These are phyloP conservation scores for Myotis davidii DNA, from an alignment of 2,113 vertebrate genomes.

Conservation along the genomic window DNA sequence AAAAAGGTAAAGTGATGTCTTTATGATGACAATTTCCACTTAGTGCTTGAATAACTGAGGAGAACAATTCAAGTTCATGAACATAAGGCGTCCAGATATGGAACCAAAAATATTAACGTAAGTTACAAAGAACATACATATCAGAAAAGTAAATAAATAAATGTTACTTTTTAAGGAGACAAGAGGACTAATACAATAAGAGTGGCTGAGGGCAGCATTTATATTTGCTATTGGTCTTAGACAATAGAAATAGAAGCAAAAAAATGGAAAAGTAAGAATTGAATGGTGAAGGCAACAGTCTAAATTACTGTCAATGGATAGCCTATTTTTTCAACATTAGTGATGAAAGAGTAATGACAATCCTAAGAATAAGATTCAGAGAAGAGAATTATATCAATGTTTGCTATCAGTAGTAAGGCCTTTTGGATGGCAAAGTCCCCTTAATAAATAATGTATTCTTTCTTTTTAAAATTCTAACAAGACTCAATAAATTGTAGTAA, in stretches of 20 bases:
- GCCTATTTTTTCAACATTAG: neutral
- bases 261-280: neutral
- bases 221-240: neutral
- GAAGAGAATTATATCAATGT: neutral
- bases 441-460: neutral
- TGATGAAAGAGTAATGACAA: neutral
- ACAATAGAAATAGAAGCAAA: neutral
- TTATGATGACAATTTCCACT: neutral
- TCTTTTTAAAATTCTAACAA: constrained; percentile 15
- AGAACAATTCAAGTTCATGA: neutral
- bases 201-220: neutral
- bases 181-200: neutral
- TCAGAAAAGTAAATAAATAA: neutral
- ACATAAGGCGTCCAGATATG: neutral
- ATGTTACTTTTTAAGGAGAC: neutral
- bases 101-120: neutral
- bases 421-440: neutral
- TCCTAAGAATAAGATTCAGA: neutral
- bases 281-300: neutral
- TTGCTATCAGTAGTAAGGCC: neutral
- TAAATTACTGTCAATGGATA: neutral
- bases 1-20: neutral
- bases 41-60: neutral
- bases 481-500: neutral
- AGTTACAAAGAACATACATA: neutral